phyloP scores from a whole-genome alignment of 2,888 invertebrate genomes.

The Rhopalosiphum nymphaeae region DNA sequence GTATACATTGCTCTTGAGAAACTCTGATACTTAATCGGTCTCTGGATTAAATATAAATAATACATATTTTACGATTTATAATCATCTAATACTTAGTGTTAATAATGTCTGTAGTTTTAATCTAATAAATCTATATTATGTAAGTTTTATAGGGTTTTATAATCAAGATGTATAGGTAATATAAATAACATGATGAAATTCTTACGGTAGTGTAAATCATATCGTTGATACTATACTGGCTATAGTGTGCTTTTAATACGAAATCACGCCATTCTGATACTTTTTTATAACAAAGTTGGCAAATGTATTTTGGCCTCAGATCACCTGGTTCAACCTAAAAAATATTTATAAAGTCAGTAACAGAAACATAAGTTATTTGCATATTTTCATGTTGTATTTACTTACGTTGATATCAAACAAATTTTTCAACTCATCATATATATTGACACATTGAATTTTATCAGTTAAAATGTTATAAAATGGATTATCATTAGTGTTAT shows the following conservation, averaged over 20 bases:
- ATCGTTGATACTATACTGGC: not conserved
- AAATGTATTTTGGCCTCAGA: not conserved
- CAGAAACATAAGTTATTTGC: not conserved
- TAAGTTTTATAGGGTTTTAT: not conserved
- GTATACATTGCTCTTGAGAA: too few relatives aligned
- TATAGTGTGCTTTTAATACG: not conserved
- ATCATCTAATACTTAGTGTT: not conserved
- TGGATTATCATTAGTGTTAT: not conserved
- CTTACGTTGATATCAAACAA: not conserved
- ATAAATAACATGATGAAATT: not conserved
- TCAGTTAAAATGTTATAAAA: not conserved
- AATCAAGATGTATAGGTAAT: not conserved
- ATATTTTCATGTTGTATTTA: not conserved
- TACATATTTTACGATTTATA: not conserved
- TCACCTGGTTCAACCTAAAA: not conserved
- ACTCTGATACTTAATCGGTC: too few relatives aligned
- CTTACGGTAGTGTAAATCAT: not conserved
- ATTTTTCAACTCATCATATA: not conserved
- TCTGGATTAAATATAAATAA: not conserved
- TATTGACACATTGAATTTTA: not conserved
- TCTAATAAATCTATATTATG: not conserved
- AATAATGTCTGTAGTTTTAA: not conserved
- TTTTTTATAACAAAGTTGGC: not conserved
- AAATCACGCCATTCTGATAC: not conserved
- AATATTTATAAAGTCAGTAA: not conserved